Percentiles rank a stretch among this genome's conserved stretches.
Conservation (phyloP, 2,888 invertebrate species). For the Aleiodes testaceus region DNA sequence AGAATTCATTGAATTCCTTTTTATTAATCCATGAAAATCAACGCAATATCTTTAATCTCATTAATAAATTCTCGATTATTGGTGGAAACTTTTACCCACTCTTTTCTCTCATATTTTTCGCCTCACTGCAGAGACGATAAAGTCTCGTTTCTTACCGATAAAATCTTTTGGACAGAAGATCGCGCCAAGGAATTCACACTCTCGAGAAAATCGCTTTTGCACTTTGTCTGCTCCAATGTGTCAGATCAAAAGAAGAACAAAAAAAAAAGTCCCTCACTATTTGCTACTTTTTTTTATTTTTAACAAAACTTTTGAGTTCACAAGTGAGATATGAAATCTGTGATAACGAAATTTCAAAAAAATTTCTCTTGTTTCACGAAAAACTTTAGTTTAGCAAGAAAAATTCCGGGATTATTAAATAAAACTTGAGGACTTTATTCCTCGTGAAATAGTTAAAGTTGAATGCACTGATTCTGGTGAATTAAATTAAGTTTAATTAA, state of each 20-base stretch:
- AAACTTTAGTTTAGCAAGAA: too few relatives aligned
- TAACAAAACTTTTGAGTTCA: not conserved
- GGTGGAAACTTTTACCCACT: constrained; percentile 23
- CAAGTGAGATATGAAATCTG: not conserved
- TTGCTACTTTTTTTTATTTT: not conserved
- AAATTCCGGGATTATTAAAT: too few relatives aligned
- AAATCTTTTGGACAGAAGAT: constrained; percentile 30
- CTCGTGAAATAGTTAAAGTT: not conserved
- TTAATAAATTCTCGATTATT: not conserved
- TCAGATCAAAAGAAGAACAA: not conserved
- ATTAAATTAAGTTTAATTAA: not conserved
- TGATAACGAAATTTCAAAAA: constrained; percentile 1
- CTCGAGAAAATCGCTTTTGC: constrained; percentile 37
- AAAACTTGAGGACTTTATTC: too few relatives aligned
- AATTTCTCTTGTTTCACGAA: too few relatives aligned
- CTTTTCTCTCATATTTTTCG: constrained; percentile 42
- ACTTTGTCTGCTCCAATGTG: constrained; percentile 30
- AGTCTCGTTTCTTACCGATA: constrained; percentile 34
- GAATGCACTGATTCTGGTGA: too few relatives aligned
- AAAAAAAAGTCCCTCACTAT: not conserved
- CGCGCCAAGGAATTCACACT: constrained; percentile 36
- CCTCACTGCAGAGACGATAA: constrained; percentile 48
- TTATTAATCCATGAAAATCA: not conserved
- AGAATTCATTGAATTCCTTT: not conserved
- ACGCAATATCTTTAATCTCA: not conserved